phyloP scores from a whole-genome alignment of 2,797 vertebrate genomes.

The Mergus octosetaceus region DNA sequence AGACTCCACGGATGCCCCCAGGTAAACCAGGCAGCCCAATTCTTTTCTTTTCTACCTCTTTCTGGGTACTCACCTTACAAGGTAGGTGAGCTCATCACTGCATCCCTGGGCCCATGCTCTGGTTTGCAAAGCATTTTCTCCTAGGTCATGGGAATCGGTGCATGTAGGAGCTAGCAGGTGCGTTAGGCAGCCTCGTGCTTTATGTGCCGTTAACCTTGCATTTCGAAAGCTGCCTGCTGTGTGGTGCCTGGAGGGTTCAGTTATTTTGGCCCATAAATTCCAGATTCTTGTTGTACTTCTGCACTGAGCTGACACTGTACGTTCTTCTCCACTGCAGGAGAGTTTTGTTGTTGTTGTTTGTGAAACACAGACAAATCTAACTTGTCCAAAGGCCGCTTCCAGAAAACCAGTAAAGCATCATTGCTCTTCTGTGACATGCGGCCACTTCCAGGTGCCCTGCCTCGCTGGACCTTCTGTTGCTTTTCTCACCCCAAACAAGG shows the following conservation, averaged over 20 bases:
- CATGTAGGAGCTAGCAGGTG: background rate
- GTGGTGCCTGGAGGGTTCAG: background rate
- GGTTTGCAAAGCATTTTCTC: background rate
- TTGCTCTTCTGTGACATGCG: background rate
- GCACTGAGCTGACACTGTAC: background rate
- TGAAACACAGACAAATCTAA: background rate
- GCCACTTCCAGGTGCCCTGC: background rate
- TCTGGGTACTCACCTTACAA: background rate
- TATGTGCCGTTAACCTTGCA: background rate
- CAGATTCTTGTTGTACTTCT: background rate
- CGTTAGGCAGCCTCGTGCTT: background rate
- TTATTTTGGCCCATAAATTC: background rate
- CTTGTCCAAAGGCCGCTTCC: background rate
- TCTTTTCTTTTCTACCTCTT: background rate
- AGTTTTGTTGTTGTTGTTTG: background rate
- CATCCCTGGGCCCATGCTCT: background rate
- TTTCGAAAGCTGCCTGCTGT: background rate
- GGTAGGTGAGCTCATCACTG: background rate
- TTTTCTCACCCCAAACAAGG: background rate
- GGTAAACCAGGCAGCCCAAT: background rate
- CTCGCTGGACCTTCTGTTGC: background rate
- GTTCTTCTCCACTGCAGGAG: background rate
- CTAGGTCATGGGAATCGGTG: background rate
- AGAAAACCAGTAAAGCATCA: background rate
- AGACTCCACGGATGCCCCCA: background rate